Conservation (phyloP, 2,888 invertebrate species). For the Melanostoma scalare region DNA sequence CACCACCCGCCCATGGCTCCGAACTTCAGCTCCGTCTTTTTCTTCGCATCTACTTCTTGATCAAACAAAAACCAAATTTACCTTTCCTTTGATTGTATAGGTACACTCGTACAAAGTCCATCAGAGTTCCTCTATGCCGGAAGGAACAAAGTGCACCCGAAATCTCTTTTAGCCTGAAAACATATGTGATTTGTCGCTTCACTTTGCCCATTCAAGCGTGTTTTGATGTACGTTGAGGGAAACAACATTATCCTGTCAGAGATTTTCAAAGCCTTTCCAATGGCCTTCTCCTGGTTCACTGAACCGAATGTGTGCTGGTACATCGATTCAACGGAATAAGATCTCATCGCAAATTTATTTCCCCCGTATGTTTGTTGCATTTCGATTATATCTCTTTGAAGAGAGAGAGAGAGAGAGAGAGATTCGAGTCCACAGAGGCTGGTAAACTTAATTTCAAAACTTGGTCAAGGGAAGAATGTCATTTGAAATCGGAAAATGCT, state of each 20-base stretch:
- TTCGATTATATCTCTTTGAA: neutral
- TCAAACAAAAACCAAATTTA: slow-evolving; percentile 53
- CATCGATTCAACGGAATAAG: slow-evolving; percentile 13
- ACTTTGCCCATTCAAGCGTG: slow-evolving; percentile 63
- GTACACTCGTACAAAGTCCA: slow-evolving; percentile 12
- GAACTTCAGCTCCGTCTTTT: neutral
- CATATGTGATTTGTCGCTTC: slow-evolving; percentile 16
- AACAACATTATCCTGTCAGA: slow-evolving; percentile 64
- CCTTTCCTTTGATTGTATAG: slow-evolving; percentile 16
- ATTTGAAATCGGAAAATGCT: slow-evolving; percentile 10
- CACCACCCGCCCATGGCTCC: neutral
- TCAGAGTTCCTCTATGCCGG: neutral
- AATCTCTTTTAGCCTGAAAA: slow-evolving; percentile 20
- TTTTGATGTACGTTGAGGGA: slow-evolving; percentile 61
- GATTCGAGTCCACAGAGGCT: neutral
- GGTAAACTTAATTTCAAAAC: slow-evolving; percentile 25
- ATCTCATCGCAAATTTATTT: slow-evolving; percentile 18
- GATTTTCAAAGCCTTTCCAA: slow-evolving; percentile 28
- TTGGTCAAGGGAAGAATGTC: slow-evolving; percentile 25
- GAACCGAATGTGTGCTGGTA: neutral
- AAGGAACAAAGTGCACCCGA: slow-evolving; percentile 16
- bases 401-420: neutral
- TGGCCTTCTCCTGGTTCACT: slow-evolving; percentile 26
- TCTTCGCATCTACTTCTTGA: slow-evolving; percentile 13
- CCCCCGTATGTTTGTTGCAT: slow-evolving; percentile 26